Evolutionary conservation across 2,797 vertebrate genomes (phyloP).

Genomic region (Paramormyrops hopkinsi): DNA sequence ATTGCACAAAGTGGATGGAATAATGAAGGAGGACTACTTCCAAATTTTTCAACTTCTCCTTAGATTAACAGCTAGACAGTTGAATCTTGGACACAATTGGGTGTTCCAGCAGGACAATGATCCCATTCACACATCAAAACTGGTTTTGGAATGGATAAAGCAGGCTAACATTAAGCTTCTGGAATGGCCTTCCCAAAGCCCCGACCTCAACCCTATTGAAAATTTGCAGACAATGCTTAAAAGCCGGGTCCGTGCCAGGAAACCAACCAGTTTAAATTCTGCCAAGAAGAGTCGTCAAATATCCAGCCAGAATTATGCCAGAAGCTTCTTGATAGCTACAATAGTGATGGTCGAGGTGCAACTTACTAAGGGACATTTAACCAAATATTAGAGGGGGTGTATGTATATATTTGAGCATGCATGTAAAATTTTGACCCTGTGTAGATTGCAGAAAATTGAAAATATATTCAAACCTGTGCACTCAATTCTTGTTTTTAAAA

Average conservation of each 20-base stretch:
- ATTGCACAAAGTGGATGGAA: neutral
- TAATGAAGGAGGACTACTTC: neutral
- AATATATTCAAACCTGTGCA: neutral
- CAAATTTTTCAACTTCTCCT: neutral
- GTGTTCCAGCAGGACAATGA: neutral
- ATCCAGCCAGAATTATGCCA: neutral
- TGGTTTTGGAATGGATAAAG: neutral
- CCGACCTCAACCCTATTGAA: neutral
- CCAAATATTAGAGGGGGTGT: neutral
- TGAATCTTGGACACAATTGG: neutral
- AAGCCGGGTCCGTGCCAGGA: neutral
- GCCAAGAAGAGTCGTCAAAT: neutral
- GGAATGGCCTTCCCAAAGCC: neutral
- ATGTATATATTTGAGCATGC: neutral
- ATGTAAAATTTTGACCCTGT: neutral
- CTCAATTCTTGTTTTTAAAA: neutral
- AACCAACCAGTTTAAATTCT: neutral
- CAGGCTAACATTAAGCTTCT: neutral
- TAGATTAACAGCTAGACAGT: neutral
- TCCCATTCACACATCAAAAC: neutral
- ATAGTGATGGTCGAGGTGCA: neutral
- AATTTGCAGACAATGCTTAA: neutral
- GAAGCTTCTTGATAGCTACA: neutral
- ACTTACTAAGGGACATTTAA: neutral
- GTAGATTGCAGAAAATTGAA: neutral